Base-by-base conservation (phyloP, 1,140 invertebrate species). In the Zophobas morio region DNA sequence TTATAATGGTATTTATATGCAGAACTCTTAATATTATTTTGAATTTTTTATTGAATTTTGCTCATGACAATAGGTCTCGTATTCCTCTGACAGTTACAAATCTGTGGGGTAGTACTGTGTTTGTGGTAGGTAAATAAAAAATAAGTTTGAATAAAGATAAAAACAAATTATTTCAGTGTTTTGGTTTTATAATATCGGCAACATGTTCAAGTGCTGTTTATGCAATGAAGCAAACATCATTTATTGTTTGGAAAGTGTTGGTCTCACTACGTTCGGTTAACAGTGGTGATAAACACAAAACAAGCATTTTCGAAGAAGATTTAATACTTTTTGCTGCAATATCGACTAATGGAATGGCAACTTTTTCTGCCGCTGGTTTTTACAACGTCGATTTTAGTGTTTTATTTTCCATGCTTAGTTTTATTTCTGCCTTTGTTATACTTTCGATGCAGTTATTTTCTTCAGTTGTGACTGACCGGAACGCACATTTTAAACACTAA, bases 11-110 rank as follows among this genome's bases (percentile, higher is more conserved):
- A 32, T 66, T 66, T 32, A 2, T 42, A 42, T 37, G 40, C 3
- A 66, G 42, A 33, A 39, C 40, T 46, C 60, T 66, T 42, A 33
- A 66, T 46, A 40, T 66, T 66, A 5, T 42, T 3, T 4, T 66
- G 2, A 39, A 2, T 39, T 63, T 35, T 6, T 8, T 63, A n/a
- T 1, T 37, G 32, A 5, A 66, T n/a, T n/a, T 6, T 33, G 20
- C 20, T 20, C 42, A 46, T 6, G 8, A 66, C 6, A 42, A 1
- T 0, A 42, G 3, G 1, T n/a, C 2, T 33, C 40, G 20, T 42
- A 42, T 60, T 36, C 39, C 39, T 1, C 40, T 66, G 40, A 42
- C 32, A 32, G 0, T n/a, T 5, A 2, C 37, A 2, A 66, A 66
- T 66, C 20, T 66, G 8, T 66, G 39, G 49, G 49, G n/a, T 4